phyloP scores from a whole-genome alignment of 53 echinoderm and acorn worm genomes.

The Antedon mediterranea region DNA sequence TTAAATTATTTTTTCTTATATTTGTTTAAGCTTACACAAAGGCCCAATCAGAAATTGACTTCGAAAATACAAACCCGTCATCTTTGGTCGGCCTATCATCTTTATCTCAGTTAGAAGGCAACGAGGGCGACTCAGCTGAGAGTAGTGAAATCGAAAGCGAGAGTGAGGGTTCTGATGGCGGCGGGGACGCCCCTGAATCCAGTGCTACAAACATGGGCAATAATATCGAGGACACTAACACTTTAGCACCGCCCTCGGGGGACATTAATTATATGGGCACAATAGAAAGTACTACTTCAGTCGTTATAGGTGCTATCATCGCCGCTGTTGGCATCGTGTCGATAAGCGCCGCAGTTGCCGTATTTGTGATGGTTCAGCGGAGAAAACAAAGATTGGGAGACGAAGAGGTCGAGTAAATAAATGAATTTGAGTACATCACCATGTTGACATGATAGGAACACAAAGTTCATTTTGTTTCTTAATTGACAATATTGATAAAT shows the following conservation, averaged over 20 bases:
- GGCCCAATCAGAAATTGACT: neutral
- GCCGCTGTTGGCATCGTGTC: neutral
- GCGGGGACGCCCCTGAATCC: neutral
- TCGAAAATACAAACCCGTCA: neutral
- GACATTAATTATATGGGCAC: neutral
- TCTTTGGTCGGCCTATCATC: too few species aligned
- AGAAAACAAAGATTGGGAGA: neutral
- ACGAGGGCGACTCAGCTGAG: neutral
- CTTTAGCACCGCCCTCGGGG: neutral
- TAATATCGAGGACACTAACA: neutral
- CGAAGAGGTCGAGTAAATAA: too few species aligned
- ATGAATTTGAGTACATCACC: too few species aligned
- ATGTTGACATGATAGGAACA: too few species aligned
- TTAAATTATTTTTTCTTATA: neutral
- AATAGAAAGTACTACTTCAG: neutral
- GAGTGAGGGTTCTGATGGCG: neutral
- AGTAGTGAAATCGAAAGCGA: neutral
- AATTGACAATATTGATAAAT: too few species aligned
- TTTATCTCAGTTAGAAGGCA: neutral
- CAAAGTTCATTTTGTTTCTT: too few species aligned
- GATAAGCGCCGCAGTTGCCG: neutral
- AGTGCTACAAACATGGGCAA: neutral
- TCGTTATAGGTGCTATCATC: neutral
- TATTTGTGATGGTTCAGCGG: neutral
- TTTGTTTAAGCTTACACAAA: neutral